phyloP scores from a whole-genome alignment of 64 coral and sea anemone species.

The Actinia equina region DNA sequence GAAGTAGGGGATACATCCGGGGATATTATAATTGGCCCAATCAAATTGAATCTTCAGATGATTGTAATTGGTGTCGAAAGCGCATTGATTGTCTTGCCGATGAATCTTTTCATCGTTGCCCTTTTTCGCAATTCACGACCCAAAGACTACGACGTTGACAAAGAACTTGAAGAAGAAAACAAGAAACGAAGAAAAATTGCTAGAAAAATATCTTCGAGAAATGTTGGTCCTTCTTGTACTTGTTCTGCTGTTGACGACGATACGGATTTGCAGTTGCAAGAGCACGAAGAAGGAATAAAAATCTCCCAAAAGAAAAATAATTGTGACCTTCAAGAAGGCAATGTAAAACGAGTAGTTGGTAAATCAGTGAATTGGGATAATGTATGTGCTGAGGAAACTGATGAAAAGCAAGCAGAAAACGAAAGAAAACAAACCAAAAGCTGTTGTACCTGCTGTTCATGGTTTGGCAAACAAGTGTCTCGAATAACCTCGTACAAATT shows the following conservation, averaged over 20 bases:
- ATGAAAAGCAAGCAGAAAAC: not conserved
- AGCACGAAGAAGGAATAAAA: not conserved
- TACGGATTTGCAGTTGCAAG: not conserved
- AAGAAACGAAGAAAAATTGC: not conserved
- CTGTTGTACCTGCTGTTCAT: not conserved
- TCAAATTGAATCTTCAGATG: conserved; percentile 42
- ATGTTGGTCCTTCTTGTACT: not conserved
- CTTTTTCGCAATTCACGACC: conserved; percentile 57
- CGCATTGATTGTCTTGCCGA: conserved; percentile 51
- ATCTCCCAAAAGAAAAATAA: not conserved
- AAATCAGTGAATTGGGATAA: not conserved
- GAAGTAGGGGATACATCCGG: conserved; percentile 43
- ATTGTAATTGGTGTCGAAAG: conserved; percentile 59
- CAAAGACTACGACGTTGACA: conserved; percentile 6
- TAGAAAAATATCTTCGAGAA: not conserved
- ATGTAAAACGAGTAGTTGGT: not conserved
- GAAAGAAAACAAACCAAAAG: not conserved
- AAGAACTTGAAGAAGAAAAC: conserved; percentile 8
- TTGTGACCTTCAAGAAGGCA: not conserved
- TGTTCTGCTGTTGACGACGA: not conserved
- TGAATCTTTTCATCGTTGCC: conserved; percentile 65
- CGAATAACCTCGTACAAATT: conserved; percentile 3
- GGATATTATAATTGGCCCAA: conserved; percentile 49
- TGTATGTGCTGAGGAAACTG: not conserved
- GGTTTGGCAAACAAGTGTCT: not conserved